phyloP scores from a whole-genome alignment of 2,888 invertebrate genomes.

The Fragum whitleyi region DNA sequence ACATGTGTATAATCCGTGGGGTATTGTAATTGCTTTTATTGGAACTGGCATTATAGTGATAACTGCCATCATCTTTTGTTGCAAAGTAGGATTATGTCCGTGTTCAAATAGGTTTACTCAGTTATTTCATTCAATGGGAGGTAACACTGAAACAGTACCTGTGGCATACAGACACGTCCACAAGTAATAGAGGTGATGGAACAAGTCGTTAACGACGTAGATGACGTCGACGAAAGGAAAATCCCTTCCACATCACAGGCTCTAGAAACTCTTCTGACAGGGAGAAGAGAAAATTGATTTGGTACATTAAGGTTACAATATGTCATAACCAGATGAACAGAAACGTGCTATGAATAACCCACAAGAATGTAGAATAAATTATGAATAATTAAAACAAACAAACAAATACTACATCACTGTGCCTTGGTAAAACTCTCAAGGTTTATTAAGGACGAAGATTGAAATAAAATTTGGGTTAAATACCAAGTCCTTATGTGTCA shows the following conservation, averaged over 20 bases:
- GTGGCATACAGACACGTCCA: not conserved
- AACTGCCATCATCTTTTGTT: not conserved
- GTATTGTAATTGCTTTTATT: not conserved
- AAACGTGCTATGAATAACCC: not conserved
- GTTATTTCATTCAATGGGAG: not conserved
- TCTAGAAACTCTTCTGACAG: not conserved
- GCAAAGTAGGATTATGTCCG: not conserved
- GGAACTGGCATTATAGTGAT: not conserved
- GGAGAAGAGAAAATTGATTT: not conserved
- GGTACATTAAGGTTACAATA: not conserved
- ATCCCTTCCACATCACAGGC: not conserved
- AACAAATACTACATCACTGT: not conserved
- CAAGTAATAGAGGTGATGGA: slow-evolving; percentile 5
- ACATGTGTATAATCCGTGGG: not conserved
- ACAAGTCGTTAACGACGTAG: not conserved
- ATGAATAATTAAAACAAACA: not conserved
- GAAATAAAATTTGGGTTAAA: not conserved
- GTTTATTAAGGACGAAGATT: not conserved
- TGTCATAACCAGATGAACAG: not conserved
- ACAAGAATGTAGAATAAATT: not conserved
- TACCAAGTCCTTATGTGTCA: not conserved
- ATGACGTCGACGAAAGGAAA: slow-evolving; percentile 3
- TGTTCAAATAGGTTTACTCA: slow-evolving; percentile 1
- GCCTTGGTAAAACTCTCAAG: not conserved
- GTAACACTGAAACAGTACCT: not conserved